Base-by-base conservation (phyloP, 2,888 invertebrate genomes). In the Elysia crispata region DNA sequence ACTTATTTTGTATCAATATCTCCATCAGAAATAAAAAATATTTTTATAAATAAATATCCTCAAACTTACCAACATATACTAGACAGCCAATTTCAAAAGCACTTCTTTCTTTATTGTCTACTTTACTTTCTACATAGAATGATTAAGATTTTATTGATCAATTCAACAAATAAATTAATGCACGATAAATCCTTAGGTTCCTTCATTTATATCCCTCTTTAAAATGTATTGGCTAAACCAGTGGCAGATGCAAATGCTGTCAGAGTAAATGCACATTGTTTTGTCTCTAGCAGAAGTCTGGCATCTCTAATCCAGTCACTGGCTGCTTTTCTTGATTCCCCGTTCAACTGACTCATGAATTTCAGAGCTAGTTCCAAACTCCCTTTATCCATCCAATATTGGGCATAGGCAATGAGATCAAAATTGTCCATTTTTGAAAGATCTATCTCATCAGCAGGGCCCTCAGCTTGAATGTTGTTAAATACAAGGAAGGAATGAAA, bases 201-300 rank as follows among this genome's bases (percentile, higher is more conserved):
- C n/a, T n/a, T n/a, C n/a, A n/a, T 41, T 41, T 6, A 41, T 11
- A 41, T 6, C 3, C 15, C 60, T 15, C 23, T 31, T 84, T 86
- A 90, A 86, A 89, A 89, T 82, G 90, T 83, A 77, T 90, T 87
- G 28, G 90, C 90, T 60, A 91, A 85, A 1, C 92, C 91, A 70
- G 87, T 87, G 13, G 91, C 91, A 31, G 90, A 88, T 5, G 92
- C 91, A 85, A 90, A 90, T 3, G 98, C 96, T 91, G 98, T 94
- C 41, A 99, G 93, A 0, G 96, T 96, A 89, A 96, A 95, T 15
- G 97, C 96, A 18, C 97, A 97, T 92, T 97, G 97, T 90, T 96
- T 94, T 15, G 97, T 96, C 93, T 98, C 98, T 84, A 98, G 93
- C 84, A 96, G 94, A 74, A 96, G 94, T 77, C 95, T 94, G 0